Percentiles rank a stretch among this genome's conserved stretches.
These are phyloP conservation scores for Horisme vitalbata DNA, from an alignment of 2,888 invertebrate genomes.

Conservation along the genomic window DNA sequence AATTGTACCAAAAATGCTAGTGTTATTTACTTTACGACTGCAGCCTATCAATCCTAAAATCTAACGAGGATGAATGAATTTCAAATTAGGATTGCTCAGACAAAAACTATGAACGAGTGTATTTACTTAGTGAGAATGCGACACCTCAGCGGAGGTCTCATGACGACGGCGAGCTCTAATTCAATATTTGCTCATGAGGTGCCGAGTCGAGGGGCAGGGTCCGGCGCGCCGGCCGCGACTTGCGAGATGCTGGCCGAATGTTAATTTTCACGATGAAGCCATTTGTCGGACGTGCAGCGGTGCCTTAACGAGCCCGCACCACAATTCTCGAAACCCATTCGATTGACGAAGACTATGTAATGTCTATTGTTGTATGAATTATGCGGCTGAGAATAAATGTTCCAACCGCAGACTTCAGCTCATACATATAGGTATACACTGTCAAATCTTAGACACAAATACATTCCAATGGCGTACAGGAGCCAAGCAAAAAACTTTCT, in stretches of 20 bases:
- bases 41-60: too few species aligned
- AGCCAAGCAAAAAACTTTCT: constrained; percentile 38
- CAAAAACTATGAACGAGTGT: constrained; percentile 50
- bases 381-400: constrained; percentile 55
- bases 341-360: constrained; percentile 56
- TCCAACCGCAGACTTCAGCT: constrained; percentile 39
- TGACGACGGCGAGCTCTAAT: constrained; percentile 41
- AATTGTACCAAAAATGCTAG: too few species aligned
- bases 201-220: constrained; percentile 34
- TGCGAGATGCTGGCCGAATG: constrained; percentile 69
- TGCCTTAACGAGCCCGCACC: constrained; percentile 59
- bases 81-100: constrained; percentile 33
- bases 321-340: constrained; percentile 69
- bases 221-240: constrained; percentile 27
- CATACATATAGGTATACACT: constrained; percentile 45
- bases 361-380: constrained; percentile 67
- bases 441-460: constrained; percentile 41
- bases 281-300: constrained; percentile 70
- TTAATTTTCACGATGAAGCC: constrained; percentile 79
- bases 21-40: too few species aligned
- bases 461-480: constrained; percentile 45
- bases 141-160: constrained; percentile 69
- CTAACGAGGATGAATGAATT: constrained; percentile 48
- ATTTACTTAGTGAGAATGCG: constrained; percentile 54
- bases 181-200: constrained; percentile 70